These are phyloP conservation scores for Drosophila bunnanda DNA, from an alignment of 2,888 invertebrate genomes.

Conservation along the genomic window DNA sequence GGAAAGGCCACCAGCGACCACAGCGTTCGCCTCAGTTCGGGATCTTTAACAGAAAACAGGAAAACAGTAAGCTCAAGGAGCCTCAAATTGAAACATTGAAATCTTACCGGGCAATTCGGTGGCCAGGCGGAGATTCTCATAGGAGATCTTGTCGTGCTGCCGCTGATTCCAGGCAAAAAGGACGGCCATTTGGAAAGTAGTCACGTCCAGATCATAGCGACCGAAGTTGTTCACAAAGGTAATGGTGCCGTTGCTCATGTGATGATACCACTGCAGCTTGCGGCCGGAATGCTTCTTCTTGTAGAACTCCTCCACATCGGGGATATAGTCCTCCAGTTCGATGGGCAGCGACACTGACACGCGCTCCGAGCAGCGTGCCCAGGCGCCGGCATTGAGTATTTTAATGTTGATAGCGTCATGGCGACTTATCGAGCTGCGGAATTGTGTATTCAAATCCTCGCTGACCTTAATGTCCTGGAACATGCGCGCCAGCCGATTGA, in stretches of 20 bases:
- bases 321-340: conserved; percentile 99
- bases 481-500: conserved; percentile 99
- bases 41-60: conserved; percentile 85
- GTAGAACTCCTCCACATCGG: conserved; percentile 99
- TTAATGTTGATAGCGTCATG: conserved; percentile 98
- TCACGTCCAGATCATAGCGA: conserved; percentile 98
- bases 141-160: conserved; percentile 95
- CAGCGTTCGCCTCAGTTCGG: conserved; percentile 96
- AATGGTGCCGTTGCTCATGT: conserved; percentile 99
- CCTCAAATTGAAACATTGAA: no score
- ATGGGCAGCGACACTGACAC: conserved; percentile 98
- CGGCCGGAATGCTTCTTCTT: conserved; percentile 98
- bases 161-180: conserved; percentile 99
- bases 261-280: conserved; percentile 99
- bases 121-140: conserved; percentile 97
- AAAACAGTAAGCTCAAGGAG: not conserved
- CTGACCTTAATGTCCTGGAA: conserved; percentile 98
- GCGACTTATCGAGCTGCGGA: conserved; percentile 92
- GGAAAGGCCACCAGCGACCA: conserved; percentile 98
- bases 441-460: conserved; percentile 97
- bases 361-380: conserved; percentile 97
- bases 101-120: conserved; percentile 93
- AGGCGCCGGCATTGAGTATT: conserved; percentile 99
- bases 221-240: conserved; percentile 97
- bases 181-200: conserved; percentile 99